These are phyloP conservation scores for Hirudinaria manillensis DNA, from an alignment of 2,888 invertebrate genomes.

Conservation along the genomic window DNA sequence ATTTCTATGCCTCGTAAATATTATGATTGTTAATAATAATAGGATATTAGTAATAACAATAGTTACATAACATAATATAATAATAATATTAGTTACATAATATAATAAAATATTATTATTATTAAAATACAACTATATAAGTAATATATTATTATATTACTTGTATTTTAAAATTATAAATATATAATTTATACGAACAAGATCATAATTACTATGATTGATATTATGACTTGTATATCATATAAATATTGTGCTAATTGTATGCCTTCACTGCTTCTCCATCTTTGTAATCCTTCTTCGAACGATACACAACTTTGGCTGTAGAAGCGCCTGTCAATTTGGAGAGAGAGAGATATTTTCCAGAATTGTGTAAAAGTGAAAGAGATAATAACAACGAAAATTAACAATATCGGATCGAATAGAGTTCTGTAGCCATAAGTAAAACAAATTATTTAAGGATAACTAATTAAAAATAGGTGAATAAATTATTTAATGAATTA, in stretches of 20 bases:
- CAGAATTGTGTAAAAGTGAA: too few relatives aligned
- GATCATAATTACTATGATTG: neutral
- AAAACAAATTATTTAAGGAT: too few relatives aligned
- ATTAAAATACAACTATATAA: neutral
- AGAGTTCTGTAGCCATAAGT: too few relatives aligned
- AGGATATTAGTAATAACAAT: too few relatives aligned
- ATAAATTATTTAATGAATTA: too few relatives aligned
- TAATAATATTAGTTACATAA: neutral
- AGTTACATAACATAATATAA: too few relatives aligned
- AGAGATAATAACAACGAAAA: too few relatives aligned
- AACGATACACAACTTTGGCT: constrained; percentile 20
- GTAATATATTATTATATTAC: neutral
- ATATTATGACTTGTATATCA: neutral
- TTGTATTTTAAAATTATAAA: neutral
- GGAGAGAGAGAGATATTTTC: too few relatives aligned
- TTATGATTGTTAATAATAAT: too few relatives aligned
- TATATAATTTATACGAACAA: neutral
- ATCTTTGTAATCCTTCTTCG: constrained; percentile 15
- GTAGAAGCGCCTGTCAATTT: constrained; percentile 20
- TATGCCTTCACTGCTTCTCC: neutral
- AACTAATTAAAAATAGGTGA: too few relatives aligned
- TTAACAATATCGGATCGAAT: too few relatives aligned
- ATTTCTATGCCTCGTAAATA: too few relatives aligned
- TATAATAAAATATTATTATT: neutral
- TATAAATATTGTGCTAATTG: neutral